phyloP scores from a whole-genome alignment of 2,113 vertebrate genomes.

The Manacus vitellinus region DNA sequence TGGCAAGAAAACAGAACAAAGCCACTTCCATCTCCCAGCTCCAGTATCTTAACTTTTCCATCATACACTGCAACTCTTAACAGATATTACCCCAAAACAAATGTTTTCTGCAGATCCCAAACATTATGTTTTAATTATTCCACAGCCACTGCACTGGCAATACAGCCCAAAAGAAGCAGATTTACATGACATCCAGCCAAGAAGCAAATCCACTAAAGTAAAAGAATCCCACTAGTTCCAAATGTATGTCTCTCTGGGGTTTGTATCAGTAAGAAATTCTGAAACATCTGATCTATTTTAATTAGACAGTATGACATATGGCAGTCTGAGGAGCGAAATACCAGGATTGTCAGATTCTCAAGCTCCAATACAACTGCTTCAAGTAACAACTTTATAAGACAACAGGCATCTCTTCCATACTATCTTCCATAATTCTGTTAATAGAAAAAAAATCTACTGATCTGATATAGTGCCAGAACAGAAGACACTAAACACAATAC shows the following conservation, averaged over 20 bases:
- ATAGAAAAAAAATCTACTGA: background rate
- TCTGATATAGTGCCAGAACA: background rate
- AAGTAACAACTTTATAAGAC: background rate
- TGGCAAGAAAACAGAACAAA: background rate
- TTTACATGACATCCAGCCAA: background rate
- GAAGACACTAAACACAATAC: background rate
- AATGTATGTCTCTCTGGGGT: background rate
- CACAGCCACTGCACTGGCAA: fast-evolving
- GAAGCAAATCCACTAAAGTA: background rate
- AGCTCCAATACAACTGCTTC: background rate
- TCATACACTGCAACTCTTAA: background rate
- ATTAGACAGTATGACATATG: background rate
- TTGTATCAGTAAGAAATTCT: background rate
- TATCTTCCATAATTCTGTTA: background rate
- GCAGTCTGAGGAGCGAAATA: background rate
- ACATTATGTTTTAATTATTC: background rate
- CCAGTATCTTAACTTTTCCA: background rate
- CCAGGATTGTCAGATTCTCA: background rate
- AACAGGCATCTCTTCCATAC: background rate
- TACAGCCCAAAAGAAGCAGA: background rate
- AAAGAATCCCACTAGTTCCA: background rate
- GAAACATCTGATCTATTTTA: background rate
- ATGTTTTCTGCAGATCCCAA: background rate
- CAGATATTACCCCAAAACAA: background rate
- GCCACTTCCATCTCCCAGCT: background rate